Percentiles rank a stretch among this genome's conserved stretches.
Evolutionary conservation across 2,888 invertebrate genomes (phyloP).

Genomic region (Drosophila ezoana): DNA sequence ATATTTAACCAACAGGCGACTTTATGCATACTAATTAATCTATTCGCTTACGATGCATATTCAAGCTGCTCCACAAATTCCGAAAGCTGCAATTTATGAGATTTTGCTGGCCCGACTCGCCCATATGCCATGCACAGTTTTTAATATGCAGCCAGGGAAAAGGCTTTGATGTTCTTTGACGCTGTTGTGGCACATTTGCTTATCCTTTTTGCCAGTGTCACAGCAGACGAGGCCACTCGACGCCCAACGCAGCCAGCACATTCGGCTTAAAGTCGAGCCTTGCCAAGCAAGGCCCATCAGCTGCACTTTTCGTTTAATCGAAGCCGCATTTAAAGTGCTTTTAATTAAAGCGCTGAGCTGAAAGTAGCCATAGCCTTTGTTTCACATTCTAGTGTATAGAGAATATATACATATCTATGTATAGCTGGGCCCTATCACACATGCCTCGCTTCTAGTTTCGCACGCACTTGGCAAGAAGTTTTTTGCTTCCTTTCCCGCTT

Average conservation of each 20-base stretch:
- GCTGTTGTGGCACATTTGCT: constrained; percentile 40
- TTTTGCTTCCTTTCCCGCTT: background rate
- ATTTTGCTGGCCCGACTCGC: background rate
- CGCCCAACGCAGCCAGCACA: background rate
- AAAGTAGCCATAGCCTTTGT: constrained; percentile 4
- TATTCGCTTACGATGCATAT: background rate
- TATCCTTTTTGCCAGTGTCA: constrained; percentile 36
- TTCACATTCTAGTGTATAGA: background rate
- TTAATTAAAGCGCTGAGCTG: constrained; percentile 24
- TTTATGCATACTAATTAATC: background rate
- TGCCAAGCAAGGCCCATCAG: constrained; percentile 24
- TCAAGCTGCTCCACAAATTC: background rate
- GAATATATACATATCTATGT: constrained; percentile 3
- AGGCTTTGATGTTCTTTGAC: constrained; percentile 36
- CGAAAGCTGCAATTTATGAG: background rate
- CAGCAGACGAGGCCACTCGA: constrained; percentile 3
- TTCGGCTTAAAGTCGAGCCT: constrained; percentile 34
- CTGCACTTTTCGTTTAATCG: constrained; percentile 40
- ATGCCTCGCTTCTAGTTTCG: constrained; percentile 19
- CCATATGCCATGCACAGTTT: constrained; percentile 3
- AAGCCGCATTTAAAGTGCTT: constrained; percentile 18
- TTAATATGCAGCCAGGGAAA: constrained; percentile 30
- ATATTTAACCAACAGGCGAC: background rate
- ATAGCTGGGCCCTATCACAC: constrained; percentile 1
- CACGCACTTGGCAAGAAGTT: constrained; percentile 17